Evolutionary conservation across 2,113 vertebrate genomes (phyloP), one percentile per base, ranked within the genome.

Genomic region (Calypte anna): DNA sequence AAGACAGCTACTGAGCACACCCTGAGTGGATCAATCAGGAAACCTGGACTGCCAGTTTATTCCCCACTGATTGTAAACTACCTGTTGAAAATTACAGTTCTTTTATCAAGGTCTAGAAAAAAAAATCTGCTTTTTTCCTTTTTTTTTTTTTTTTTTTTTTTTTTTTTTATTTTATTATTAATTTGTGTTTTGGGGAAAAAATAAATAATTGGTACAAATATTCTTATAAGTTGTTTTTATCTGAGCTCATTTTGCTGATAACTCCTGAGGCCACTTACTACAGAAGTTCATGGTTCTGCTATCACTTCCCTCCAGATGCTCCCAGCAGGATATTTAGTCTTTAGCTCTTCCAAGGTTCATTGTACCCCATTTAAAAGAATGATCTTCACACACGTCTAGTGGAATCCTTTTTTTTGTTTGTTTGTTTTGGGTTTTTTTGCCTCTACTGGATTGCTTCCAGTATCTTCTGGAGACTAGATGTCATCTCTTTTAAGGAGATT

Each of bases 11-110:
- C 38, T 62, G 94, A 95, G 96, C 92, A 95, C 77, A 14, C 80
- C 96, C 82, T 94, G 90, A 59, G 92, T 57, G 91, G 92, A 94
- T 90, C 50, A 30, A 23, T 96, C 97, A 95, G 96, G 97, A 97
- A 97, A 90, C 91, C 38, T 74, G 95, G 97, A 95, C 97, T 96
- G 94, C 84, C 94, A 31, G 36, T 97, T 96, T 96, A 80, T 95
- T 97, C 94, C 94, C 77, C 91, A 96, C 62, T 97, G 96, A 97
- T 97, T 98, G 98, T 98, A 96, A 97, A 97, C 97, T 98, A 98
- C 97, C 96, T 98, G 96, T 98, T 97, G 82, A 97, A 93, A 98
- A 96, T 96, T 43, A 73, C 51, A 96, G 94, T 97, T 80, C 28
- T 97, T 97, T 95, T 97, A 96, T 97, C 95, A 97, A 97, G 97